These are phyloP conservation scores for Synanthedon andrenaeformis DNA, from an alignment of 2,888 invertebrate species.

Conservation along the genomic window DNA sequence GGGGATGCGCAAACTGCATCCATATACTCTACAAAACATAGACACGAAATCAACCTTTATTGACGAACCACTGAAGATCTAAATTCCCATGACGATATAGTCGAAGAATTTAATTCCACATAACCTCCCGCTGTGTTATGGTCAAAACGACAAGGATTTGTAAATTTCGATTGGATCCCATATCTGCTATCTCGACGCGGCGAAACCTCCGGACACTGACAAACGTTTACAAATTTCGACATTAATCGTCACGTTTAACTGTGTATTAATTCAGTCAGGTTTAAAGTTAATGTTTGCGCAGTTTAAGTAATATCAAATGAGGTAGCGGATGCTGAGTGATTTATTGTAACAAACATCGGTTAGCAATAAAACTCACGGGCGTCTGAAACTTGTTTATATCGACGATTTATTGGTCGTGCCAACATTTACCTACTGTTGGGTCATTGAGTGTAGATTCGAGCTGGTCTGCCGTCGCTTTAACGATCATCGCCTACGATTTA, in stretches of 20 bases:
- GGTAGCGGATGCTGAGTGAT: constrained; percentile 57
- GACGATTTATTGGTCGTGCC: constrained; percentile 34
- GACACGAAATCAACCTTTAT: constrained; percentile 30
- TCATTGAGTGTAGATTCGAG: constrained; percentile 19
- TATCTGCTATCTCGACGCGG: constrained; percentile 58
- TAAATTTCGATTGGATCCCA: constrained; percentile 62
- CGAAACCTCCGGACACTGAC: constrained; percentile 49
- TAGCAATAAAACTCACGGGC: constrained; percentile 38
- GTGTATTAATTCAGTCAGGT: not conserved
- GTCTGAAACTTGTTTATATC: constrained; percentile 46
- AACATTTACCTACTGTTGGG: constrained; percentile 18
- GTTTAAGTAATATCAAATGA: constrained; percentile 29
- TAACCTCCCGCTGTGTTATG: constrained; percentile 65
- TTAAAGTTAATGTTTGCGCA: constrained; percentile 5
- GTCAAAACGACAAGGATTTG: constrained; percentile 63
- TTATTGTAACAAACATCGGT: constrained; percentile 52
- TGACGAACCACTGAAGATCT: constrained; percentile 17
- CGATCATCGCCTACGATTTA: not conserved
- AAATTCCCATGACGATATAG: constrained; percentile 19
- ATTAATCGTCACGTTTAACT: constrained; percentile 27
- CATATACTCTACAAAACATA: constrained; percentile 27
- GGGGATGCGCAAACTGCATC: constrained; percentile 61
- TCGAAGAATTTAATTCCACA: constrained; percentile 52
- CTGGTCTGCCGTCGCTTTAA: not conserved
- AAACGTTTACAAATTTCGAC: constrained; percentile 64